A percentile compares a stretch with the other conserved stretches of the same genome.
These are phyloP conservation scores for Ormyrus thymus DNA, from an alignment of 2,888 invertebrate genomes.

Conservation along the genomic window DNA sequence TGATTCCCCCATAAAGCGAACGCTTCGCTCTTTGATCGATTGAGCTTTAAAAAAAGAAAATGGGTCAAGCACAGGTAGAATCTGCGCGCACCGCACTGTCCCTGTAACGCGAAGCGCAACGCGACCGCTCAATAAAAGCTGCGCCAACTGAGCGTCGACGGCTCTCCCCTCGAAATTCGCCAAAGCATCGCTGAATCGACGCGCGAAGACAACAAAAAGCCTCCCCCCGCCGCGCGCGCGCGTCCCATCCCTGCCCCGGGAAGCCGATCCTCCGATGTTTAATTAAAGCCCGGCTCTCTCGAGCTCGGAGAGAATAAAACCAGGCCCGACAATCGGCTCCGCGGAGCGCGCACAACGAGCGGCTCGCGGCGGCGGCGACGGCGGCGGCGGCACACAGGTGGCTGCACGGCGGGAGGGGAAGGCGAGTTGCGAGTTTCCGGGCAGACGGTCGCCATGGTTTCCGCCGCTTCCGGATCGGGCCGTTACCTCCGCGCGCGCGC, in stretches of 20 bases:
- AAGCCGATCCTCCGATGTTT: not conserved
- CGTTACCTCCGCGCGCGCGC: constrained; percentile 16
- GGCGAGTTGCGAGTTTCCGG: constrained; percentile 33
- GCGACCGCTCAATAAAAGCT: too few species aligned
- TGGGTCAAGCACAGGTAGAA: too few species aligned
- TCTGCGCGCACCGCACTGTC: too few species aligned
- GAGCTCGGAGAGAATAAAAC: too few species aligned
- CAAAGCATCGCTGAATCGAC: not conserved
- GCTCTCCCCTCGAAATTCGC: too few species aligned
- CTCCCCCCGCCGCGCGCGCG: not conserved
- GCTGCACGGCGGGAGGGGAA: not conserved
- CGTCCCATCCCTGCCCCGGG: not conserved
- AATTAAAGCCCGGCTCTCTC: not conserved
- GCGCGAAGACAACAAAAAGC: not conserved
- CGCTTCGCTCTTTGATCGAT: too few species aligned
- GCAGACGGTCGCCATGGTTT: constrained; percentile 40
- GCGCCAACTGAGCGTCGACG: too few species aligned
- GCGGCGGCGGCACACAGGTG: not conserved
- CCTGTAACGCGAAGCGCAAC: too few species aligned
- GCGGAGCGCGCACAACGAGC: not conserved
- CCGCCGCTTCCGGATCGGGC: constrained; percentile 39
- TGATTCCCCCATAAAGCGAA: too few species aligned
- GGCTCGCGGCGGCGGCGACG: not conserved
- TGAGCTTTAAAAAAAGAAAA: too few species aligned
- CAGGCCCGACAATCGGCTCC: too few species aligned